A percentile compares a stretch with the other conserved stretches of the same genome.
phyloP scores from a whole-genome alignment of 2,888 invertebrate species.

The Sphaerophoria rueppellii region DNA sequence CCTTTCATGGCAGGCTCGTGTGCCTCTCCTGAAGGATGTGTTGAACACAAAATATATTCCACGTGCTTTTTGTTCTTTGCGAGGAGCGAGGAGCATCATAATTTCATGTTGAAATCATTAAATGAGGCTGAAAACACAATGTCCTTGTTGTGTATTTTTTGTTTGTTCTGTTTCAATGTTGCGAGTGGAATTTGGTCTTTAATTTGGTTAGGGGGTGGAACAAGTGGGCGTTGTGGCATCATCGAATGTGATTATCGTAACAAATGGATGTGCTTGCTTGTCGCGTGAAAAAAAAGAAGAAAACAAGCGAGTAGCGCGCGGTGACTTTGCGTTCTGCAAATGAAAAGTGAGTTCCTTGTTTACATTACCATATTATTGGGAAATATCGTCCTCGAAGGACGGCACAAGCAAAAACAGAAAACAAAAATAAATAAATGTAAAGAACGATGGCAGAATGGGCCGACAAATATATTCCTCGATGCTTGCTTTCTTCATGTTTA shows the following conservation, averaged over 20 bases:
- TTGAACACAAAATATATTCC: constrained; percentile 49
- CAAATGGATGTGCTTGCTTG: constrained; percentile 67
- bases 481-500: background rate
- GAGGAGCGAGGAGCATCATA: constrained; percentile 57
- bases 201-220: background rate
- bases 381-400: constrained; percentile 56
- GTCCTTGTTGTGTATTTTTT: constrained; percentile 48
- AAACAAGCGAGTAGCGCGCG: constrained; percentile 23
- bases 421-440: background rate
- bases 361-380: constrained; percentile 69
- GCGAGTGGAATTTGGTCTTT: constrained; percentile 43
- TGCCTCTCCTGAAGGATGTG: constrained; percentile 19
- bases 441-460: constrained; percentile 1
- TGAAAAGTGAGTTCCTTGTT: constrained; percentile 57
- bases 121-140: constrained; percentile 71
- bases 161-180: constrained; percentile 37
- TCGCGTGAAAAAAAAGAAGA: constrained; percentile 43
- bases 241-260: constrained; percentile 70
- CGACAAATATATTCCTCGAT: constrained; percentile 56
- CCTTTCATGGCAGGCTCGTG: background rate
- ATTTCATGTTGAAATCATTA: constrained; percentile 70
- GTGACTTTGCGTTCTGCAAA: constrained; percentile 35
- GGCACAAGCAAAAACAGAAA: background rate
- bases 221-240: background rate
- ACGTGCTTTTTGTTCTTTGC: constrained; percentile 30